Conservation (phyloP, 2,797 vertebrate genomes). For the Sebastes matsubarae region DNA sequence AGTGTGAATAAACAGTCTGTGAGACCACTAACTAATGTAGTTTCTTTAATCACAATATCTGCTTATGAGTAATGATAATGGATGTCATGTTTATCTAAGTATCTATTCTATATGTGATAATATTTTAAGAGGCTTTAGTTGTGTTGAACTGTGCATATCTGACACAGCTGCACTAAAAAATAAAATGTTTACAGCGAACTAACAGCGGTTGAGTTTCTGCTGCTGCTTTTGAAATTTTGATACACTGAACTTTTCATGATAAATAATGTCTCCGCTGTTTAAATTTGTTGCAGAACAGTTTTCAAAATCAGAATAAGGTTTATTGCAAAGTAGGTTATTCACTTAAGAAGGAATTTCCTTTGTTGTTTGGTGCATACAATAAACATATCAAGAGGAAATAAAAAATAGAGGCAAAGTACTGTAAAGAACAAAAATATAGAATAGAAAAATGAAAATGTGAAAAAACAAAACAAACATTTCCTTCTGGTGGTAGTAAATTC, state of each 20-base stretch:
- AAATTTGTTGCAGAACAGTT: neutral
- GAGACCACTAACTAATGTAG: neutral
- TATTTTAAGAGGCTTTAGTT: neutral
- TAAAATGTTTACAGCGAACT: neutral
- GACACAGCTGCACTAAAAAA: neutral
- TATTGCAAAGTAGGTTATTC: neutral
- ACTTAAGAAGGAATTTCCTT: neutral
- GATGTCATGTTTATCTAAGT: neutral
- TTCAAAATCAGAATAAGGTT: neutral
- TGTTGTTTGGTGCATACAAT: neutral
- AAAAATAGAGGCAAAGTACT: neutral
- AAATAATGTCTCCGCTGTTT: neutral
- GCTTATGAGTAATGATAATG: neutral
- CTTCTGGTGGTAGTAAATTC: neutral
- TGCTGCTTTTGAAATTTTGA: conserved; percentile 7
- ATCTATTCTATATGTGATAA: neutral
- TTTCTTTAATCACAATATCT: neutral
- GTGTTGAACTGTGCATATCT: neutral
- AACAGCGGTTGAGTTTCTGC: neutral
- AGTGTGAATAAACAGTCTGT: neutral
- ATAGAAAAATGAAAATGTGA: neutral
- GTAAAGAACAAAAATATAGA: no score
- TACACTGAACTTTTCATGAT: neutral
- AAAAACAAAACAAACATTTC: neutral
- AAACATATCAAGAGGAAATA: neutral